Percentiles rank a stretch among this genome's conserved stretches.
Evolutionary conservation across 2,113 vertebrate species (phyloP).

Genomic region (Actenoides hombroni): DNA sequence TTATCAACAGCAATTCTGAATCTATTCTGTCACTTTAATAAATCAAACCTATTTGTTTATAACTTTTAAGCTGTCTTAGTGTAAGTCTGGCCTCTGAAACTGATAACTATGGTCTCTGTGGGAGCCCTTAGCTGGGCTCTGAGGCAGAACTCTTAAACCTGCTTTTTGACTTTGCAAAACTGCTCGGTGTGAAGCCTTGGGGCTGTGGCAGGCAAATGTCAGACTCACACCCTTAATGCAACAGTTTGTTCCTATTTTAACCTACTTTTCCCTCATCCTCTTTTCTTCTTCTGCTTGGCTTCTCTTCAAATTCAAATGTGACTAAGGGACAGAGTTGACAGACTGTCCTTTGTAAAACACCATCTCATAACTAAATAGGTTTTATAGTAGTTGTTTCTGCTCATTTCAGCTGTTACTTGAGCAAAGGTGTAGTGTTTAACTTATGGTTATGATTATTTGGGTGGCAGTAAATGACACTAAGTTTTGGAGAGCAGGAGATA

Average conservation of each 20-base stretch:
- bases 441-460: not conserved
- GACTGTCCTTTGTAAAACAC: not conserved
- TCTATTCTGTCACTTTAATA: too few species aligned
- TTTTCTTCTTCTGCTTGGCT: not conserved
- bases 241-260: not conserved
- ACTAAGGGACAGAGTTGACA: not conserved
- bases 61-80: too few species aligned
- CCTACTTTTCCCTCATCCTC: not conserved
- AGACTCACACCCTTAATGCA: too few species aligned
- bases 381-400: not conserved
- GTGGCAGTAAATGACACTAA: not conserved
- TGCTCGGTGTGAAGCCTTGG: too few species aligned
- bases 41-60: too few species aligned
- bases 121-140: too few species aligned
- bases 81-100: too few species aligned
- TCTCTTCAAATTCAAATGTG: not conserved
- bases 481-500: not conserved
- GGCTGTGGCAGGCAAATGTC: too few species aligned
- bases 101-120: too few species aligned
- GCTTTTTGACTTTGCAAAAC: too few species aligned
- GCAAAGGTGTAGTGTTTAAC: not conserved
- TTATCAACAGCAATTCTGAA: too few species aligned
- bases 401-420: not conserved
- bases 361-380: not conserved
- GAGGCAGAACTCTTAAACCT: too few species aligned